These are phyloP conservation scores for Petrocephalus schoutedeni DNA, from an alignment of 2,797 vertebrate genomes.

Conservation along the genomic window DNA sequence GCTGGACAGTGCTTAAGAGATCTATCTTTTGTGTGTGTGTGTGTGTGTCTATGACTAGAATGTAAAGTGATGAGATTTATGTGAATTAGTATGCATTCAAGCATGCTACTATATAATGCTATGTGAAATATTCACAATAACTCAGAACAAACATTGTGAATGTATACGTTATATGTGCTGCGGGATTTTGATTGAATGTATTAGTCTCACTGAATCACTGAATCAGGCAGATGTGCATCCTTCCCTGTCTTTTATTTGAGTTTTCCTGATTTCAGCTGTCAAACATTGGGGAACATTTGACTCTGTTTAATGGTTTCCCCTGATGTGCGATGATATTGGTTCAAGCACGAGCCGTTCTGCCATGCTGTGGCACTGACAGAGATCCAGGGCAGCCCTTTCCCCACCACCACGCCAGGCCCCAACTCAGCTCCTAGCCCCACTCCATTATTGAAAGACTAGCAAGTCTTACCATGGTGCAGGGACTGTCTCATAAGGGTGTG, in stretches of 20 bases:
- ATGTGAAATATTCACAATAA: neutral
- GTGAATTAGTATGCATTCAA: neutral
- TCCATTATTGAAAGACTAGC: too few species aligned
- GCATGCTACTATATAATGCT: neutral
- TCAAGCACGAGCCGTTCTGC: neutral
- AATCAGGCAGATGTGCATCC: neutral
- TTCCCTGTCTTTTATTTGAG: neutral
- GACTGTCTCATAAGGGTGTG: neutral
- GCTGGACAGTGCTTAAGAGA: neutral
- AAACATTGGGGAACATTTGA: neutral
- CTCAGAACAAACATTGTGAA: neutral
- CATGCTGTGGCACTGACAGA: neutral
- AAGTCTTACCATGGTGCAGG: neutral
- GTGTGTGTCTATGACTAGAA: neutral
- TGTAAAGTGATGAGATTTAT: neutral
- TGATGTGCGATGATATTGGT: neutral
- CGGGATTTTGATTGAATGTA: neutral
- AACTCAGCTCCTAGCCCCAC: neutral
- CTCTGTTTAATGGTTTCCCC: neutral
- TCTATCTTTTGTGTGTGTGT: neutral
- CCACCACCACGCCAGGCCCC: neutral
- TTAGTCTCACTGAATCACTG: neutral
- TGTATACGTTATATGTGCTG: neutral
- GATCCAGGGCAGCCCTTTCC: neutral
- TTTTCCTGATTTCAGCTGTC: neutral